Evolutionary conservation across 2,888 invertebrate species (phyloP).

Genomic region (Thymelicus lineola): DNA sequence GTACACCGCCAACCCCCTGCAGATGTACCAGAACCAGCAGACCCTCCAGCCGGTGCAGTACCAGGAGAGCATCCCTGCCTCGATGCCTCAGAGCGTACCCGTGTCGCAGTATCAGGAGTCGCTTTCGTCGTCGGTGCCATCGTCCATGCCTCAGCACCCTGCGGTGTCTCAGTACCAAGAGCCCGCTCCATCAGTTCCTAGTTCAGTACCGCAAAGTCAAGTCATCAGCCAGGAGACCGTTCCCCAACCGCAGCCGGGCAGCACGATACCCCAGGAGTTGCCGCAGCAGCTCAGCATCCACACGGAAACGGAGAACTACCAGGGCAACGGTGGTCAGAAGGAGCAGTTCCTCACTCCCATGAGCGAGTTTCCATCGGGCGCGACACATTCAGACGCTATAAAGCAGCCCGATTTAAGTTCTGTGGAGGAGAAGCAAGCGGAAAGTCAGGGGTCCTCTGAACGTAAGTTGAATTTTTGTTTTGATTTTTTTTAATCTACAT

Average conservation of each 20-base stretch:
- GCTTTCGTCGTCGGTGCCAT: slow-evolving; percentile 49
- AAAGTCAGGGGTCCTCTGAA: slow-evolving; percentile 61
- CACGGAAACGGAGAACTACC: slow-evolving; percentile 61
- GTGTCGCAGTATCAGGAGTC: slow-evolving; percentile 46
- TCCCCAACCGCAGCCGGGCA: slow-evolving; percentile 32
- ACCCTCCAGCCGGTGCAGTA: slow-evolving; percentile 59
- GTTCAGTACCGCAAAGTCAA: slow-evolving; percentile 33
- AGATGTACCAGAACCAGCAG: slow-evolving; percentile 73
- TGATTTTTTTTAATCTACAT: not conserved
- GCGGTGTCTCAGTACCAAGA: slow-evolving; percentile 30
- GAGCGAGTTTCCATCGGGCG: slow-evolving; percentile 70
- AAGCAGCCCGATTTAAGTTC: slow-evolving; percentile 71
- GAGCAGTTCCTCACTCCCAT: slow-evolving; percentile 80
- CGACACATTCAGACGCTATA: slow-evolving; percentile 62
- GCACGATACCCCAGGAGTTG: slow-evolving; percentile 50
- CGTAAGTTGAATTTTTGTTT: slow-evolving; percentile 52
- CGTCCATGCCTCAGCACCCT: slow-evolving; percentile 43
- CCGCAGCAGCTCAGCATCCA: slow-evolving; percentile 66
- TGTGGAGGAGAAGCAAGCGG: slow-evolving; percentile 73
- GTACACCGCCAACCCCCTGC: slow-evolving; percentile 75
- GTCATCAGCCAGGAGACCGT: slow-evolving; percentile 14
- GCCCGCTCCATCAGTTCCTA: slow-evolving; percentile 32
- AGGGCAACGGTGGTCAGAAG: slow-evolving; percentile 62
- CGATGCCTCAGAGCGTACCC: slow-evolving; percentile 51
- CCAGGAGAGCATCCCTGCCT: slow-evolving; percentile 48